Conservation (phyloP, 2,113 vertebrate genomes). For the Dermatemys mawii region DNA sequence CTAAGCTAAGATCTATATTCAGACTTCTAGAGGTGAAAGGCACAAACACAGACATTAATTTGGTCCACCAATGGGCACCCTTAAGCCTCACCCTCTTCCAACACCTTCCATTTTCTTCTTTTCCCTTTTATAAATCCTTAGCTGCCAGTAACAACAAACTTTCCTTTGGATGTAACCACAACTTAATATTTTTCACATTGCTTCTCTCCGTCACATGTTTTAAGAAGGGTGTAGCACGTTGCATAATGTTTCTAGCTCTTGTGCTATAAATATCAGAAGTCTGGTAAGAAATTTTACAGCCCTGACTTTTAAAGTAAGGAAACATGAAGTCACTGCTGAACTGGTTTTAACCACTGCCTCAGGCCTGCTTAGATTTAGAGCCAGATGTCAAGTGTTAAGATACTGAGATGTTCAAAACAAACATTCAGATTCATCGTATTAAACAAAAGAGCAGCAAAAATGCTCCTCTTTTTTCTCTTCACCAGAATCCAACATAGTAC, state of each 20-base stretch:
- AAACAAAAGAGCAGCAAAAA: not conserved
- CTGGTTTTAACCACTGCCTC: not conserved
- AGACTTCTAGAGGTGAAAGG: not conserved
- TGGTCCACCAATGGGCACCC: not conserved
- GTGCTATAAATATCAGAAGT: slow-evolving; percentile 32
- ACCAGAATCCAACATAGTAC: not conserved
- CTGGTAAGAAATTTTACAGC: slow-evolving; percentile 17
- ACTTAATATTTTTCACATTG: slow-evolving; percentile 39
- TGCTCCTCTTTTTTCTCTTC: not conserved
- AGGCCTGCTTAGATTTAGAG: slow-evolving; percentile 17
- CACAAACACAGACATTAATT: not conserved
- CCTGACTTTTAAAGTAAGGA: not conserved
- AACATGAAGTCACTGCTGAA: slow-evolving; percentile 26
- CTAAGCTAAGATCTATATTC: not conserved
- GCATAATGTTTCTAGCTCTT: not conserved
- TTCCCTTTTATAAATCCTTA: not conserved
- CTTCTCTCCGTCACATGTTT: slow-evolving; percentile 27
- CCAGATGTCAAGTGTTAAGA: not conserved
- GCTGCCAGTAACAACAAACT: slow-evolving; percentile 37
- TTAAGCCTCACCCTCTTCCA: not conserved
- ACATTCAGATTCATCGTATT: not conserved
- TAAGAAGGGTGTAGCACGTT: slow-evolving; percentile 32
- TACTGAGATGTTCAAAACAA: not conserved
- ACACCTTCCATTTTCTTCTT: not conserved
- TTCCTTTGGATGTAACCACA: slow-evolving; percentile 10